Evolutionary conservation across 1,140 invertebrate genomes (phyloP), one percentile per base, ranked within the genome.

Genomic region (Drosophila azteca): DNA sequence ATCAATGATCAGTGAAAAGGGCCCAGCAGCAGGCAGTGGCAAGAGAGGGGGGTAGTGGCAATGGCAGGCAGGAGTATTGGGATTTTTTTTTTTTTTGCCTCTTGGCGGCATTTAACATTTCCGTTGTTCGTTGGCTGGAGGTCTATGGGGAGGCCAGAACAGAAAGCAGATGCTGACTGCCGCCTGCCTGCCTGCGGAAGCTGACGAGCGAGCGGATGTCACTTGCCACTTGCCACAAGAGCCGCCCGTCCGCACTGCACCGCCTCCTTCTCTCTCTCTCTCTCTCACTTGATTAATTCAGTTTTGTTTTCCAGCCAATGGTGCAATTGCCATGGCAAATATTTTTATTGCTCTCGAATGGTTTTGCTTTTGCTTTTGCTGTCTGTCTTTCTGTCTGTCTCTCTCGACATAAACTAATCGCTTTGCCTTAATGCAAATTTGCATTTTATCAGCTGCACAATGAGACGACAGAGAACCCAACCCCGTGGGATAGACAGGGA

Each of bases 1-100:
- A 87, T 87, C 83, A 87, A 83, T 81, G 83, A 88, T 87, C 82
- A 87, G 82, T 87, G 82, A 87, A 87, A 59, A 68, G 71, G 57
- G 57, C 46, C 46, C 55, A 55, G 63, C 1, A 39, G 35, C 35
- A 9, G 39, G 41, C 8, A 8, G 2, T 6, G 15, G 24, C 20
- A 43, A 13, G 13, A 24, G 67, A 26, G 20, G 35, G 31, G 1
- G 31, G 31, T 0, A 31, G 29, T 3, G 31, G 31, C 26, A 7
- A 6, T 29, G 2, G 58, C 22, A 39, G 29, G 15, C 20, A 6
- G 15, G 54, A 22, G 41, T 39, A 26, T 50, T 64, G 20, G 68
- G 67, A 45, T 49, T 46, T 60, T 20, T 20, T 20, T 49, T 46
- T 60, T 20, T 20, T 20, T 65, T 66, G 70, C 61, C 79, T 78